These are phyloP conservation scores for Plusia festucae DNA, from an alignment of 2,888 invertebrate species.

Conservation along the genomic window DNA sequence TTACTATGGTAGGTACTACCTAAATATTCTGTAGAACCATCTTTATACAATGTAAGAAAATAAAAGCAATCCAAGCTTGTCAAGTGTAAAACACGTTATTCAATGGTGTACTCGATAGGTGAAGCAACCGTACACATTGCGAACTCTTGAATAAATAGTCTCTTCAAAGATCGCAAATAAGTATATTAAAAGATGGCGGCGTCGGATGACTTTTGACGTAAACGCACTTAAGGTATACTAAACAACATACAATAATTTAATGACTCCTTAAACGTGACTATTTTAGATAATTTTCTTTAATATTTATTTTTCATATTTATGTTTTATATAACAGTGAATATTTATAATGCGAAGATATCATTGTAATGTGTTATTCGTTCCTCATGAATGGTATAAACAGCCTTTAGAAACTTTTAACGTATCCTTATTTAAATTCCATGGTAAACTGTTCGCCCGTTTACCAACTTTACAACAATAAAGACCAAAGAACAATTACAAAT, in stretches of 20 bases:
- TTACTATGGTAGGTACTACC: too few relatives aligned
- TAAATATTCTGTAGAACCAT: too few relatives aligned
- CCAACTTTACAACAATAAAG: too few relatives aligned
- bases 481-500: too few relatives aligned
- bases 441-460: too few relatives aligned
- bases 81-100: constrained; percentile 7
- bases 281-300: constrained; percentile 53
- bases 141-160: constrained; percentile 2
- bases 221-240: too few relatives aligned
- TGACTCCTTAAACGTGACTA: constrained; percentile 81
- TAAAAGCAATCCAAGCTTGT: background rate
- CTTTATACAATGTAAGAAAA: background rate
- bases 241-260: constrained; percentile 82
- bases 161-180: background rate
- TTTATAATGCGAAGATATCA: constrained; percentile 23
- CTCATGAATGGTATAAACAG: too few relatives aligned
- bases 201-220: too few relatives aligned
- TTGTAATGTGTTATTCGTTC: constrained; percentile 16
- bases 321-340: constrained; percentile 54
- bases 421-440: too few relatives aligned
- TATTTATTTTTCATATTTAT: constrained; percentile 42
- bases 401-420: too few relatives aligned
- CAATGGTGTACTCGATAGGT: constrained; percentile 3
- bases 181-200: too few relatives aligned
- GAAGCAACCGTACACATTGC: constrained; percentile 11